A percentile compares a stretch with the other conserved stretches of the same genome.
These are phyloP conservation scores for Eristalis tenax DNA, from an alignment of 2,888 invertebrate genomes.

Conservation along the genomic window DNA sequence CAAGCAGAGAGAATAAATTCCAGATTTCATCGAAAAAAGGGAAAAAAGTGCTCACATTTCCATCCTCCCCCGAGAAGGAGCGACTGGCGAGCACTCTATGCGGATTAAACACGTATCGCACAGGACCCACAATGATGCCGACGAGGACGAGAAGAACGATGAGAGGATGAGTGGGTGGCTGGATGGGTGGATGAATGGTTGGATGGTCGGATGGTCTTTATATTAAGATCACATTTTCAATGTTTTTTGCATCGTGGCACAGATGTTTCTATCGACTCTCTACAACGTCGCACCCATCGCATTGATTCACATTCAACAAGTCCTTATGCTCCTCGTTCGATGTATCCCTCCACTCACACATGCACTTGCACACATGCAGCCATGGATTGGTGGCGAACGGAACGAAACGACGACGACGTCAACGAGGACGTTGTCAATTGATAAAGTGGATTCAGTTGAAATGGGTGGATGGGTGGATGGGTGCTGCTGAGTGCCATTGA, in stretches of 20 bases:
- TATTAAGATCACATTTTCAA: constrained; percentile 51
- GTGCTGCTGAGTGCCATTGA: not conserved
- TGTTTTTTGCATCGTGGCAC: constrained; percentile 53
- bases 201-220: not conserved
- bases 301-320: constrained; percentile 41
- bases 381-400: not conserved
- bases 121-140: not conserved
- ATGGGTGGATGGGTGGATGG: not conserved
- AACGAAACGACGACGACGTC: not conserved
- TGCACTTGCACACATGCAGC: not conserved
- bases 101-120: constrained; percentile 5
- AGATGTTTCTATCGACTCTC: constrained; percentile 14
- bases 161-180: not conserved
- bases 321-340: constrained; percentile 1
- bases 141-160: not conserved
- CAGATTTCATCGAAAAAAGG: not conserved
- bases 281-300: not conserved
- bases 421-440: constrained; percentile 28
- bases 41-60: not conserved
- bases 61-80: not conserved
- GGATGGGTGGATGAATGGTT: not conserved
- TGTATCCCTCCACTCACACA: not conserved
- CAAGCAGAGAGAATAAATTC: not conserved
- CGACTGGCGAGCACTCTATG: not conserved
- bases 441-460: constrained; percentile 43